Evolutionary conservation across 2,113 vertebrate species (phyloP).

Genomic region (Raja brachyura): DNA sequence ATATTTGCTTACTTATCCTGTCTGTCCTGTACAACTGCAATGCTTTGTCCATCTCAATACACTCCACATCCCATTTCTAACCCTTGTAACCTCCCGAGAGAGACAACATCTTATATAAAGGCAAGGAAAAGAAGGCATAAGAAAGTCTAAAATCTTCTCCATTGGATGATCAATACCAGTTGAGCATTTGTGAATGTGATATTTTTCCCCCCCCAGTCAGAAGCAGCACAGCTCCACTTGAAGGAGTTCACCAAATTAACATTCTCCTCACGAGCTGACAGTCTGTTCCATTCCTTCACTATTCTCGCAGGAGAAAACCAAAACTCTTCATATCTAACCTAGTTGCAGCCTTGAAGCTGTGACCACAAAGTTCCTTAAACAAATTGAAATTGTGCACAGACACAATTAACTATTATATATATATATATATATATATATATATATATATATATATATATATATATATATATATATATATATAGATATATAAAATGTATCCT

Average conservation of each 20-base stretch:
- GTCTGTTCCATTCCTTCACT: not conserved
- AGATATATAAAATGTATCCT: no score
- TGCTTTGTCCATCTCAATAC: not conserved
- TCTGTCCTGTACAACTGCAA: not conserved
- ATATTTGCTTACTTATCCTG: not conserved
- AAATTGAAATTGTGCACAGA: not conserved
- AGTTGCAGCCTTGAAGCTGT: not conserved
- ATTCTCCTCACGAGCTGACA: not conserved
- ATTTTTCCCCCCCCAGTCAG: not conserved
- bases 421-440: no score
- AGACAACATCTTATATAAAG: not conserved
- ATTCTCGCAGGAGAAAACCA: not conserved
- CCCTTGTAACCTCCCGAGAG: not conserved
- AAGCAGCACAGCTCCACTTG: not conserved
- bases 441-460: no score
- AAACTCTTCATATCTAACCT: not conserved
- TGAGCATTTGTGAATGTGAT: not conserved
- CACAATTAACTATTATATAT: not conserved
- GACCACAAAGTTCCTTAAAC: not conserved
- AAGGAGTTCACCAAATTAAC: not conserved
- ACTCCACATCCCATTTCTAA: not conserved
- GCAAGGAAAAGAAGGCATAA: not conserved
- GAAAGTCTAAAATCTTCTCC: not conserved
- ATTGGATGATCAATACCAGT: not conserved
- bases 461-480: no score